Percentiles rank a stretch among this genome's conserved stretches.
Evolutionary conservation across 1,140 invertebrate species (phyloP).

Genomic region (Drusus annulatus): DNA sequence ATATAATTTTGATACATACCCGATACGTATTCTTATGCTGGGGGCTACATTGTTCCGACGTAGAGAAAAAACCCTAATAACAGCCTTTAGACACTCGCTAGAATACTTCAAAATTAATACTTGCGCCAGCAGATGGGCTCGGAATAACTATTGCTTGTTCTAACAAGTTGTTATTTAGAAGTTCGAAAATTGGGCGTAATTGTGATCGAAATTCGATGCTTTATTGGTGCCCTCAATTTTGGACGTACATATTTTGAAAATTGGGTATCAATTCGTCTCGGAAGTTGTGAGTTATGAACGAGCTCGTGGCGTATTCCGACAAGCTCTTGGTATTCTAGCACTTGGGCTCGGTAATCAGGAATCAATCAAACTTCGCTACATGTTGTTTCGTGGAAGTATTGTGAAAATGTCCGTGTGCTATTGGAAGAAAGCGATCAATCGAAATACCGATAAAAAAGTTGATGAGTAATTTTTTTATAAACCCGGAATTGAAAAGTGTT

Average conservation of each 20-base stretch:
- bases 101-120: conserved; percentile 41
- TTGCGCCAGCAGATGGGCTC: conserved; percentile 17
- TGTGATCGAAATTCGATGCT: neutral
- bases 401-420: neutral
- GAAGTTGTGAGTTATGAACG: conserved; percentile 1
- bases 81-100: neutral
- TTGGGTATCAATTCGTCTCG: neutral
- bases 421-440: too few relatives aligned
- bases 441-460: too few relatives aligned
- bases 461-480: too few relatives aligned
- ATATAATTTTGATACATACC: conserved; percentile 40
- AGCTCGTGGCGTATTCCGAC: neutral
- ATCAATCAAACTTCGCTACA: neutral
- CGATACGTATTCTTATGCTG: neutral
- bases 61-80: conserved; percentile 43
- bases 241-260: neutral
- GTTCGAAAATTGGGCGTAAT: conserved; percentile 16
- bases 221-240: neutral
- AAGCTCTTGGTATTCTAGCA: neutral
- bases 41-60: conserved; percentile 38
- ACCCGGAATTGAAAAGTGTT: too few relatives aligned
- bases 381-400: neutral
- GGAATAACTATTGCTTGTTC: conserved; percentile 19
- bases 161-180: conserved; percentile 37
- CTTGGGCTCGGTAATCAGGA: neutral